phyloP scores from a whole-genome alignment of 1,140 invertebrate genomes.

The Zaprionus nigranus region DNA sequence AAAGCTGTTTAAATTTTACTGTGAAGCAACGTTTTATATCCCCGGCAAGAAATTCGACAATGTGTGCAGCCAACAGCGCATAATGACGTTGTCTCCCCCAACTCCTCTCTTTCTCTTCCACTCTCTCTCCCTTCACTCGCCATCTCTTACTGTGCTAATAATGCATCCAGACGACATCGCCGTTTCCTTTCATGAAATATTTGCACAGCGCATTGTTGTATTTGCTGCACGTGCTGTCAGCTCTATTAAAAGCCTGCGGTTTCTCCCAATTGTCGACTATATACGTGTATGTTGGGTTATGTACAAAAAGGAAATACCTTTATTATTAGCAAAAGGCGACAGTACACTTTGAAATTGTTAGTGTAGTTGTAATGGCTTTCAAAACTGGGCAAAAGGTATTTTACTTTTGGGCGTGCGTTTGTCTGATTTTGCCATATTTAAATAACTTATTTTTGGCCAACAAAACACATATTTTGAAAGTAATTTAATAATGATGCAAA shows the following conservation, averaged over 20 bases:
- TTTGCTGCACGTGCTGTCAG: conserved; percentile 9
- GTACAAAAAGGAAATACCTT: too few relatives aligned
- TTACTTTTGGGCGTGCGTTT: too few relatives aligned
- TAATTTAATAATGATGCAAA: too few relatives aligned
- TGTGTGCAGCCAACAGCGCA: conserved; percentile 74
- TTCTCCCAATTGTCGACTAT: not conserved
- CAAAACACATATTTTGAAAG: too few relatives aligned
- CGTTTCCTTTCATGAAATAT: conserved; percentile 54
- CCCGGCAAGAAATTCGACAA: conserved; percentile 53
- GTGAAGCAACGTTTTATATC: not conserved
- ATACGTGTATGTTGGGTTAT: too few relatives aligned
- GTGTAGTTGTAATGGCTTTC: too few relatives aligned
- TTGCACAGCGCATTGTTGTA: conserved; percentile 58
- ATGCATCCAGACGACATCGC: conserved; percentile 6
- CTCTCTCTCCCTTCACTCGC: conserved; percentile 1
- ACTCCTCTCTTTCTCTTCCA: conserved; percentile 15
- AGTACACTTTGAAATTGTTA: too few relatives aligned
- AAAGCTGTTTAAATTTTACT: conserved; percentile 62
- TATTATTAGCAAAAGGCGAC: too few relatives aligned
- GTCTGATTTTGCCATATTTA: too few relatives aligned
- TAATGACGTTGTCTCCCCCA: conserved; percentile 40
- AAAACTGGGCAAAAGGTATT: too few relatives aligned
- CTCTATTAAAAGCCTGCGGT: not conserved
- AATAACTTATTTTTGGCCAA: too few relatives aligned
- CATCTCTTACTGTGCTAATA: not conserved